Conservation (phyloP, 2,888 invertebrate species). For the Ethmia dodecea region DNA sequence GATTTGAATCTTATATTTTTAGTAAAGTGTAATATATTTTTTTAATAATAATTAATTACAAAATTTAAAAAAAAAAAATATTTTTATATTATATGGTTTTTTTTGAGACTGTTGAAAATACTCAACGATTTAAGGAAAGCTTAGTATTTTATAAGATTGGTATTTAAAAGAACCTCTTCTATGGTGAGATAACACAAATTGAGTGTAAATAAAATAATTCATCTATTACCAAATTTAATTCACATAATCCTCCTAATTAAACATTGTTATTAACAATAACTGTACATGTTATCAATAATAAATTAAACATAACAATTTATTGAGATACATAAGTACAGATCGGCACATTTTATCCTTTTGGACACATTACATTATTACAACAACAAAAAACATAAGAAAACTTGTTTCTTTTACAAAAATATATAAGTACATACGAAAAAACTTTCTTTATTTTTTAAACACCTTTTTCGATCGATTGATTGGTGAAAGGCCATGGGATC, state of each 20-base stretch:
- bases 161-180: constrained; percentile 1
- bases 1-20: too few species aligned
- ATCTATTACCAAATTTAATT: not conserved
- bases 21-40: too few species aligned
- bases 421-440: too few species aligned
- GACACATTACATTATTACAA: constrained; percentile 33
- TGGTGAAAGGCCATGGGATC: constrained; percentile 4
- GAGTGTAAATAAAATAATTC: not conserved
- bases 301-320: constrained; percentile 46
- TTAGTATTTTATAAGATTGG: too few species aligned
- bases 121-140: too few species aligned
- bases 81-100: too few species aligned
- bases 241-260: not conserved
- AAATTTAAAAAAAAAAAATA: too few species aligned
- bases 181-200: not conserved
- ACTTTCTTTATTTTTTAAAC: too few species aligned
- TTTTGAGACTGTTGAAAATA: too few species aligned
- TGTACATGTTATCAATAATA: constrained; percentile 39
- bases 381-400: constrained; percentile 32
- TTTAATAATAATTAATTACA: too few species aligned
- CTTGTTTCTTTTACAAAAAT: constrained; percentile 12
- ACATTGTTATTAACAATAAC: constrained; percentile 22
- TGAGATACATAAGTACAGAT: constrained; percentile 58
- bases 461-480: too few species aligned
- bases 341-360: constrained; percentile 30